These are phyloP conservation scores for Scomberomorus guttatus DNA, from an alignment of 2,797 vertebrate genomes.

Conservation along the genomic window DNA sequence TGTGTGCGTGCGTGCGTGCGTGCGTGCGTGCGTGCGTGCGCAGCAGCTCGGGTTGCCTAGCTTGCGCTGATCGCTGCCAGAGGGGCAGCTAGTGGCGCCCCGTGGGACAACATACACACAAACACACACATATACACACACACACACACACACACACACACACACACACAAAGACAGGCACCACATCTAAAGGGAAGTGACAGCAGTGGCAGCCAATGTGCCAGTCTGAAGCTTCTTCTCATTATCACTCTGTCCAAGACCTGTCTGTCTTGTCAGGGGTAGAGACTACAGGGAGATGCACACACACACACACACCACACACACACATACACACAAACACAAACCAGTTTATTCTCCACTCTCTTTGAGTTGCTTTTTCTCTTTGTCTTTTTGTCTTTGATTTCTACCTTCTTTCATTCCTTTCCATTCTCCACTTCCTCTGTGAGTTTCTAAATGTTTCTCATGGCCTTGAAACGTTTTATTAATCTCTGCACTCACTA, in stretches of 20 bases:
- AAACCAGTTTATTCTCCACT: constrained; percentile 26
- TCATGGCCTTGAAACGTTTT: constrained; percentile 40
- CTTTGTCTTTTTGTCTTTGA: constrained; percentile 40
- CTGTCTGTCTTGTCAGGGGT: constrained; percentile 69
- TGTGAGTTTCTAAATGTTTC: constrained; percentile 38
- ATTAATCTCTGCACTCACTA: neutral
- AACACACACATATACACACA: constrained; percentile 35
- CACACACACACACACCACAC: constrained; percentile 26
- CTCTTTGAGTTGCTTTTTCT: constrained; percentile 28
- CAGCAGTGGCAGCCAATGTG: constrained; percentile 69
- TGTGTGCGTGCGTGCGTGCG: constrained; percentile 31
- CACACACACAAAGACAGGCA: constrained; percentile 59
- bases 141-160: constrained; percentile 41
- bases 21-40: constrained; percentile 26
- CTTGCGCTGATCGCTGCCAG: constrained; percentile 43
- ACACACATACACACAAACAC: constrained; percentile 19
- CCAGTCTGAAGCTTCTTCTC: constrained; percentile 71
- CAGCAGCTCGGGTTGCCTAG: constrained; percentile 23
- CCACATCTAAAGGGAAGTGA: constrained; percentile 75
- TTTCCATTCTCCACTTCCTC: constrained; percentile 20
- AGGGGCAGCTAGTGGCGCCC: constrained; percentile 50
- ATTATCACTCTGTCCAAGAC: constrained; percentile 79
- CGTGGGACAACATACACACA: constrained; percentile 43
- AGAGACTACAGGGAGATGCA: constrained; percentile 30
- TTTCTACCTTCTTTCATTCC: constrained; percentile 23